Evolutionary conservation across 1,140 invertebrate genomes (phyloP), one percentile per base, ranked within the genome.

Genomic region (Tribolium madens): DNA sequence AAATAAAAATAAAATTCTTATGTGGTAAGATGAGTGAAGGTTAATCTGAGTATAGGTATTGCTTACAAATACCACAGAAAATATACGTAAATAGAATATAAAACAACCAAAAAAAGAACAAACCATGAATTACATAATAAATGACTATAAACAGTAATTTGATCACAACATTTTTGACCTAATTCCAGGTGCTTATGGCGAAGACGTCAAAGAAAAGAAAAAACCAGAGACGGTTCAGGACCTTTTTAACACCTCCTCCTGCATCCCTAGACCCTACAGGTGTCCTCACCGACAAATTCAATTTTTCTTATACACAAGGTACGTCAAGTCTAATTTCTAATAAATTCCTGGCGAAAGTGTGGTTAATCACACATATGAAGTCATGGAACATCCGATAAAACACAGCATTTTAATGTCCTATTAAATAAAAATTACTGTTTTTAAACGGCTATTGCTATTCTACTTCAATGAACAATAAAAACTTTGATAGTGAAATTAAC

Each of bases 301-400:
- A 79, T 95, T 94, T 84, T 95, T 90, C 86, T 85, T 95, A n/a
- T 95, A 94, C 78, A 95, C 94, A 0, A 92, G 92, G 93, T 93
- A 10, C 14, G 14, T 72, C 48, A 36, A 76, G 13, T 18, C 12
- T 21, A 33, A 33, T 64, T 64, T 64, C 57, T 64, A 64, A 33
- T 33, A 64, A 64, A 57, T 14, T 21, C 14, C 17, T n/a, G 52
- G 52, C 15, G 57, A 64, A 64, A 64, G 57, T 64, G 57, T 33
- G 57, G 3, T 7, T 57, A 57, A 57, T 21, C 18, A 57, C 18
- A 57, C 18, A 21, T 17, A 18, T 21, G 17, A 26, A 57, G 18
- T 21, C 52, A 26, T 18, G n/a, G 6, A 26, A 33, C 57, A 64
- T 64, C 57, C 52, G 52, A 57, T 15, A 33, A 33, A 64, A 64